These are phyloP conservation scores for Antennarius maculatus DNA, from an alignment of 2,797 vertebrate species.

Conservation along the genomic window DNA sequence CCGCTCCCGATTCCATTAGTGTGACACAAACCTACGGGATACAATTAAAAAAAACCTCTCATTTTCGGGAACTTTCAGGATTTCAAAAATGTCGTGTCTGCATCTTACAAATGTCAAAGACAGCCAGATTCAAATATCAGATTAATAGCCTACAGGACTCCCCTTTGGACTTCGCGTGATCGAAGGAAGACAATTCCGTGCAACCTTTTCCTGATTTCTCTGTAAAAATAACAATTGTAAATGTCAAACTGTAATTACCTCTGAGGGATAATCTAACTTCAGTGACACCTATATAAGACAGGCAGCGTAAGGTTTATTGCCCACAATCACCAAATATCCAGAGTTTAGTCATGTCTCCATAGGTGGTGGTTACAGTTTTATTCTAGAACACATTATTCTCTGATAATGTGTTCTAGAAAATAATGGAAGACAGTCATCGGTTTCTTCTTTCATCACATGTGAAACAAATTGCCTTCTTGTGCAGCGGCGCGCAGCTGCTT, in stretches of 20 bases:
- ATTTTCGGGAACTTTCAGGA: background rate
- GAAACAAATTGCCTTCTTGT: constrained; percentile 38
- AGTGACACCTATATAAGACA: background rate
- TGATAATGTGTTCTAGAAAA: background rate
- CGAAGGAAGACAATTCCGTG: constrained; percentile 6
- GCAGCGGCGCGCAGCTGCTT: constrained; percentile 52
- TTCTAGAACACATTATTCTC: constrained; percentile 15
- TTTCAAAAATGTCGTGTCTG: constrained; percentile 30
- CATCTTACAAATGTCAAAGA: constrained; percentile 44
- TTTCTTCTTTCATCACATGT: constrained; percentile 28
- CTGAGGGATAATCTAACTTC: background rate
- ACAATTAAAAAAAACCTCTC: background rate
- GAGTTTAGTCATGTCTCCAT: constrained; percentile 14
- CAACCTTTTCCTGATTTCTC: constrained; percentile 1
- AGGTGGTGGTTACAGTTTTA: constrained; percentile 27
- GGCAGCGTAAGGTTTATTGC: background rate
- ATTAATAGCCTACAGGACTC: background rate
- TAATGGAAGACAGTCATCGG: constrained; percentile 1
- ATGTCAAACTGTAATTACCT: background rate
- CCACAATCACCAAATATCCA: background rate
- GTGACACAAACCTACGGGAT: constrained; percentile 34
- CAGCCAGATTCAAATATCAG: constrained; percentile 45
- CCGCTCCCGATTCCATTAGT: constrained; percentile 39
- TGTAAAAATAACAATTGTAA: background rate
- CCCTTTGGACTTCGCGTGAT: constrained; percentile 28